Evolutionary conservation across 2,113 vertebrate species (phyloP).

Genomic region (Noctilio leporinus): DNA sequence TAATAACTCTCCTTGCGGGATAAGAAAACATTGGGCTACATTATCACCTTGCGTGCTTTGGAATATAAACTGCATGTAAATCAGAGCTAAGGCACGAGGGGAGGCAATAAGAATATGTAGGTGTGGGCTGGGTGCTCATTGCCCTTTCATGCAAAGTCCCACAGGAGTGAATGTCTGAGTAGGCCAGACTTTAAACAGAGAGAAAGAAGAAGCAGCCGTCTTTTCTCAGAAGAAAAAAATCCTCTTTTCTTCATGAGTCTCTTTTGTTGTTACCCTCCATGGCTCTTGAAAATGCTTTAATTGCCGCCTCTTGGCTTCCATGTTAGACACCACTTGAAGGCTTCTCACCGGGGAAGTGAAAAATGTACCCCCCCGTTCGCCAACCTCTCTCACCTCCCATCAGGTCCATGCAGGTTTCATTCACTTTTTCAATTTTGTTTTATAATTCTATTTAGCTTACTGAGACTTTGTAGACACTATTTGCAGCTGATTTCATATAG

Average conservation of each 20-base stretch:
- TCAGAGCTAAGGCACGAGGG: neutral
- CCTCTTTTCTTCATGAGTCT: neutral
- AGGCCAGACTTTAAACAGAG: neutral
- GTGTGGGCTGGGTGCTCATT: neutral
- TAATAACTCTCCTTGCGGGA: neutral
- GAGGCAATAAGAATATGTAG: neutral
- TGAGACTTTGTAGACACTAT: neutral
- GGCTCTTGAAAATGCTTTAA: neutral
- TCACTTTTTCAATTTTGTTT: neutral
- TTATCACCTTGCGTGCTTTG: neutral
- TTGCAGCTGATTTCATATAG: neutral
- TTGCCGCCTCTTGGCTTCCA: neutral
- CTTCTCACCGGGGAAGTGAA: neutral
- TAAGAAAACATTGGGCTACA: neutral
- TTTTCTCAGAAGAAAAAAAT: neutral
- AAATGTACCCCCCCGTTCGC: neutral
- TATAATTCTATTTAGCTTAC: neutral
- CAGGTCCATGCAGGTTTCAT: neutral
- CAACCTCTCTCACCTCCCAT: neutral
- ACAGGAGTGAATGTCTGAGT: neutral
- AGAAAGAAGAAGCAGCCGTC: no score
- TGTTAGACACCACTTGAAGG: neutral
- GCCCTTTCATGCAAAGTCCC: neutral
- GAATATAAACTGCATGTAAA: neutral
- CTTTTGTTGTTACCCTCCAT: neutral